phyloP scores from a whole-genome alignment of 2,113 vertebrate genomes.

The Sakesphorus luctuosus region DNA sequence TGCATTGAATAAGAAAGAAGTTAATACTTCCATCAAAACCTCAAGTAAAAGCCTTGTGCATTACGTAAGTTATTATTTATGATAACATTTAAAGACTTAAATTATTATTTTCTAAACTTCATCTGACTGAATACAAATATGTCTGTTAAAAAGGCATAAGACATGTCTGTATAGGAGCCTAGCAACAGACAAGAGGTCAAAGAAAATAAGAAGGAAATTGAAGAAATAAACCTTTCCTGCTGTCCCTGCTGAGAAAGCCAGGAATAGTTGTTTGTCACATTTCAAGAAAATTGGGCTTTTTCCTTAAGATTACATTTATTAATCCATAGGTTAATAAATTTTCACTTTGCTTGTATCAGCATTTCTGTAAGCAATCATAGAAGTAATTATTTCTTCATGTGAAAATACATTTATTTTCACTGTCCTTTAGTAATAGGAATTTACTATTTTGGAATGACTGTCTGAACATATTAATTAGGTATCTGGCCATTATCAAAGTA shows the following conservation, averaged over 20 bases:
- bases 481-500: not conserved
- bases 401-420: not conserved
- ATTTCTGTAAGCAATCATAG: not conserved
- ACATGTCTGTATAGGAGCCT: not conserved
- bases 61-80: not conserved
- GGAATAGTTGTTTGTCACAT: not conserved
- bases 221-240: not conserved
- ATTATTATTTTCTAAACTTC: not conserved
- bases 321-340: not conserved
- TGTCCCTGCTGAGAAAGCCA: not conserved
- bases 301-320: not conserved
- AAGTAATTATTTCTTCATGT: not conserved
- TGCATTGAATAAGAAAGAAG: not conserved
- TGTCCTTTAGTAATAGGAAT: not conserved
- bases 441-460: not conserved
- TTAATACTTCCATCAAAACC: not conserved
- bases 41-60: not conserved
- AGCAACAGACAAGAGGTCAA: not conserved
- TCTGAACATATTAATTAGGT: not conserved
- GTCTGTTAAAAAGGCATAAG: not conserved
- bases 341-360: not conserved
- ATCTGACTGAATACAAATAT: not conserved
- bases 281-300: not conserved
- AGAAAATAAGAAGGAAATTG: not conserved
- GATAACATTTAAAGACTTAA: not conserved